Conservation (phyloP, 2,113 vertebrate species). For the Upupa epops region DNA sequence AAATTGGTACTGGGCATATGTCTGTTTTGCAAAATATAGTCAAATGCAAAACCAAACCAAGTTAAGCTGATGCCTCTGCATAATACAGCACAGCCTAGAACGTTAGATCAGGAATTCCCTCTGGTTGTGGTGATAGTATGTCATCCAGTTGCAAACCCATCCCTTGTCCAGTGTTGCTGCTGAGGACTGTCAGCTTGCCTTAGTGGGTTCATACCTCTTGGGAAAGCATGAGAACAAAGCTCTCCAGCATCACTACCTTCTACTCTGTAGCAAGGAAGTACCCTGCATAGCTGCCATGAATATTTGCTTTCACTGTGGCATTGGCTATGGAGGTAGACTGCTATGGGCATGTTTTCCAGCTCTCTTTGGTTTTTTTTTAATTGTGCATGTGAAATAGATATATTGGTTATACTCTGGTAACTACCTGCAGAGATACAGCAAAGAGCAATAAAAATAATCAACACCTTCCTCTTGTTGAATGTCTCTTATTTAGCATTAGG, state of each 20-base stretch:
- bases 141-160: background rate
- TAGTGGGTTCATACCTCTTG: background rate
- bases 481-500: background rate
- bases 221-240: background rate
- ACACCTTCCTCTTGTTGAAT: background rate
- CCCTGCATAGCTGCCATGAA: background rate
- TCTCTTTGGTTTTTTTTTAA: background rate
- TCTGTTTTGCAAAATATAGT: background rate
- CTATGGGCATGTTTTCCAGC: background rate
- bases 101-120: background rate
- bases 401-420: background rate
- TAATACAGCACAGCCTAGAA: background rate
- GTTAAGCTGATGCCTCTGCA: background rate
- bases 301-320: background rate
- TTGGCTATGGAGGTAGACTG: background rate
- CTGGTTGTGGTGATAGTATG: background rate
- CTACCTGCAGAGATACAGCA: background rate
- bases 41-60: background rate
- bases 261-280: background rate
- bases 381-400: rapidly evolving
- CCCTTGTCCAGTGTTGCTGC: rapidly evolving
- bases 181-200: background rate
- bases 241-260: background rate
- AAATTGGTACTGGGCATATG: rapidly evolving
- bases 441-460: background rate